phyloP scores from a whole-genome alignment of 2,113 vertebrate genomes.

The Bagarius yarrelli region DNA sequence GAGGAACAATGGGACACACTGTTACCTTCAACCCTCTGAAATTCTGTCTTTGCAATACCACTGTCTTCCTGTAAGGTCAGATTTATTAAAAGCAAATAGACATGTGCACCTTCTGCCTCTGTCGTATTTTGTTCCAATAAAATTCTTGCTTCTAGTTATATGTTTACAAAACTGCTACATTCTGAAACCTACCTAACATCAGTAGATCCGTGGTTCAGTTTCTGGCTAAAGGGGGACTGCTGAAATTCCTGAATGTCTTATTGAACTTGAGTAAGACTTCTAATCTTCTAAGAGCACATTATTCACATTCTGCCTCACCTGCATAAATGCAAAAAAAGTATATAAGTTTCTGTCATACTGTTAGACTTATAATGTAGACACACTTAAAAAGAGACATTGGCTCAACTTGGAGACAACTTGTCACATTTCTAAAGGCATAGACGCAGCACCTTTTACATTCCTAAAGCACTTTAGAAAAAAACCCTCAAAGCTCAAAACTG shows the following conservation, averaged over 20 bases:
- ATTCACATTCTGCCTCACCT: not conserved
- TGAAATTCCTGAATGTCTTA: not conserved
- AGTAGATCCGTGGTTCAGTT: not conserved
- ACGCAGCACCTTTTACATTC: too few relatives aligned
- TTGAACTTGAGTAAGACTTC: not conserved
- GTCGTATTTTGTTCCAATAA: not conserved
- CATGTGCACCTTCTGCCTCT: constrained; percentile 40
- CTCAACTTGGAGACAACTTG: too few relatives aligned
- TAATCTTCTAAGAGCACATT: too few relatives aligned
- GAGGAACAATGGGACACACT: constrained; percentile 50
- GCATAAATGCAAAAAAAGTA: not conserved
- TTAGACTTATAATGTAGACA: not conserved
- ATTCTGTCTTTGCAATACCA: constrained; percentile 73
- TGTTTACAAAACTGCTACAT: not conserved
- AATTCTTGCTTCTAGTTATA: not conserved
- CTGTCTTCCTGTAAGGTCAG: constrained; percentile 75
- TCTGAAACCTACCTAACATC: not conserved
- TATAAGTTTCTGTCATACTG: too few relatives aligned
- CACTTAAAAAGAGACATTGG: not conserved
- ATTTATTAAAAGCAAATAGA: constrained; percentile 68
- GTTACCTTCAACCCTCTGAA: constrained; percentile 63
- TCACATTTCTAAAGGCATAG: too few relatives aligned
- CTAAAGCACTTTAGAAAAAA: too few relatives aligned
- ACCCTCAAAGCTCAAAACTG: too few relatives aligned
- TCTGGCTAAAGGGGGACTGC: not conserved